Percentiles rank a stretch among this genome's conserved stretches.
Evolutionary conservation across 2,797 vertebrate genomes (phyloP).

Genomic region (Anguilla marmorata): DNA sequence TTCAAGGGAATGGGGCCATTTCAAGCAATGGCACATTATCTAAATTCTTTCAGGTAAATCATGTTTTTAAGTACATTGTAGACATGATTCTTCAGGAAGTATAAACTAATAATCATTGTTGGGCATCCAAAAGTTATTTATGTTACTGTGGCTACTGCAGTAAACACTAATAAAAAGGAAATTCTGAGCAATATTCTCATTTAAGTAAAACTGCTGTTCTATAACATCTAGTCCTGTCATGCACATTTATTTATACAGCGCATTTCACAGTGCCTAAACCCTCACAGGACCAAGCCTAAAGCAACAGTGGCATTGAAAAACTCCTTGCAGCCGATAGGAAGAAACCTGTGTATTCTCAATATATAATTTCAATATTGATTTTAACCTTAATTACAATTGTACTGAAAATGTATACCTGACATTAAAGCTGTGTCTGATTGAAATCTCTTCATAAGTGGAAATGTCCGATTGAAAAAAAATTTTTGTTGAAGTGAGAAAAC

Average conservation of each 20-base stretch:
- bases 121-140: slow-evolving; percentile 36
- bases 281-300: no score
- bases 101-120: slow-evolving; percentile 44
- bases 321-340: no score
- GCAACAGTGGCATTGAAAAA: no score
- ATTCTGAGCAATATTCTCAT: slow-evolving; percentile 39
- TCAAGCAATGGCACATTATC: neutral
- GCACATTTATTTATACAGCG: neutral
- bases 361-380: neutral
- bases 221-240: neutral
- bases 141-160: slow-evolving; percentile 16
- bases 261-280: no score
- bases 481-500: neutral
- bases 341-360: neutral
- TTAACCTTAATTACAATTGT: neutral
- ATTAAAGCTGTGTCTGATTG: neutral
- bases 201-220: slow-evolving; percentile 25
- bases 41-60: neutral
- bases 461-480: neutral
- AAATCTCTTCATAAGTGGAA: neutral
- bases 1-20: neutral
- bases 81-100: slow-evolving; percentile 42
- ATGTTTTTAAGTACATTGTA: neutral
- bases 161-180: slow-evolving; percentile 5
- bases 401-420: neutral